Conservation (phyloP, 1,140 invertebrate species). For the Gryllus bimaculatus region DNA sequence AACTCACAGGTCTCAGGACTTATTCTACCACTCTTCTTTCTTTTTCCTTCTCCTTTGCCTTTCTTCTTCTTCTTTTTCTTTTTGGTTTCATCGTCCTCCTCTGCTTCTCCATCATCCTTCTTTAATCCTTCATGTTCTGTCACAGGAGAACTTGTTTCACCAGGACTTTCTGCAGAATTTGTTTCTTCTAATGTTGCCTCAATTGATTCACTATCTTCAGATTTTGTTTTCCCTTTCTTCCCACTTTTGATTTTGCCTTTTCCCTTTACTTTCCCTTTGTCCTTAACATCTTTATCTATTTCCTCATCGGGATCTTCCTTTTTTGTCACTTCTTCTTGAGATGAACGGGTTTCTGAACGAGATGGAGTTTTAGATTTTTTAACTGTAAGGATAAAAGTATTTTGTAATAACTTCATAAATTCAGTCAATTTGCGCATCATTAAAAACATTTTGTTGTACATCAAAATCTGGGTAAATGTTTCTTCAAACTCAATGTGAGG, state of each 20-base stretch:
- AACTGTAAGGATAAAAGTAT: background rate
- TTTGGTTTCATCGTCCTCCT: background rate
- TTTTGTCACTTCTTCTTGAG: background rate
- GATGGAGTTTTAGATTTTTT: background rate
- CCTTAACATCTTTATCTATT: background rate
- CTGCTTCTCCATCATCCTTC: background rate
- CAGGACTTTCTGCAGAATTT: background rate
- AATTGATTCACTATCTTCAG: background rate
- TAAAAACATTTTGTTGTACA: background rate
- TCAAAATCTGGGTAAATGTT: too few relatives aligned
- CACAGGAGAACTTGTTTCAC: background rate
- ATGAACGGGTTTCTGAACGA: background rate
- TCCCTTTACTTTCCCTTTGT: background rate
- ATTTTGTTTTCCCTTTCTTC: background rate
- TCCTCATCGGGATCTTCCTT: background rate
- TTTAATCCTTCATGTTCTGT: background rate
- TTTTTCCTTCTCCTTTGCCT: background rate
- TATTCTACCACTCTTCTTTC: background rate
- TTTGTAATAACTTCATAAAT: background rate
- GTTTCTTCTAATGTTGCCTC: background rate
- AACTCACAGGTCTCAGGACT: background rate
- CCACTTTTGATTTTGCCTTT: background rate
- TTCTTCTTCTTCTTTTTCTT: background rate
- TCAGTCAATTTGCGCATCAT: background rate
- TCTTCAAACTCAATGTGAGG: too few relatives aligned